Evolutionary conservation across 2,113 vertebrate genomes (phyloP).

Genomic region (Pheucticus melanocephalus): DNA sequence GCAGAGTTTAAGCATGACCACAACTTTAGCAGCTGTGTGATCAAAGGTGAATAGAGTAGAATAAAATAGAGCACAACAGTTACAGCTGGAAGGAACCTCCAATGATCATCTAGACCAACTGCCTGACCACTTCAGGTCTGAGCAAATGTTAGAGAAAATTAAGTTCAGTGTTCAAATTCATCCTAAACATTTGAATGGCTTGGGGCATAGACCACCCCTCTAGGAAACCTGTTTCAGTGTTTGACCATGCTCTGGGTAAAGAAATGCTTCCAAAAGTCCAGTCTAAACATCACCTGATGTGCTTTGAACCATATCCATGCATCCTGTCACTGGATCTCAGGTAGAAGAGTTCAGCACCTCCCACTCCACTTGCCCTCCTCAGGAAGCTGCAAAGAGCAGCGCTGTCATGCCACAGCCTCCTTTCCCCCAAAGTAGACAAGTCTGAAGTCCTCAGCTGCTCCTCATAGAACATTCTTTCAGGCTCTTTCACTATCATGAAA

Average conservation of each 20-base stretch:
- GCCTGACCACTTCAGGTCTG: not conserved
- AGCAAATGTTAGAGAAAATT: not conserved
- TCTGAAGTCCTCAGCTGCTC: not conserved
- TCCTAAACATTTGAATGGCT: not conserved
- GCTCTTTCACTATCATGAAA: not conserved
- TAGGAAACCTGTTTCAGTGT: not conserved
- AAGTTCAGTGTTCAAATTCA: not conserved
- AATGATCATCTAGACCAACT: not conserved
- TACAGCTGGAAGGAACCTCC: not conserved
- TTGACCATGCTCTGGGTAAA: accelerated
- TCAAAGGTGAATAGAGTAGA: not conserved
- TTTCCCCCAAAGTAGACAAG: not conserved
- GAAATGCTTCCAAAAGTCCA: not conserved
- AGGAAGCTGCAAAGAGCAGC: not conserved
- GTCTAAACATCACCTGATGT: not conserved
- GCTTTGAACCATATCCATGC: not conserved
- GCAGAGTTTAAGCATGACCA: not conserved
- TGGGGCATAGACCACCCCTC: accelerated
- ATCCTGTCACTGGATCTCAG: not conserved
- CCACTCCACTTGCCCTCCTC: not conserved
- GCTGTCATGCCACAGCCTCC: not conserved
- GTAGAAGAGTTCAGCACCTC: not conserved
- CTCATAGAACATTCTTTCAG: not conserved
- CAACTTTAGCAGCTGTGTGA: not conserved
- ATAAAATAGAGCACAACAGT: not conserved